Base-by-base conservation (phyloP, 2,797 vertebrate genomes). In the Nannoperca australis region DNA sequence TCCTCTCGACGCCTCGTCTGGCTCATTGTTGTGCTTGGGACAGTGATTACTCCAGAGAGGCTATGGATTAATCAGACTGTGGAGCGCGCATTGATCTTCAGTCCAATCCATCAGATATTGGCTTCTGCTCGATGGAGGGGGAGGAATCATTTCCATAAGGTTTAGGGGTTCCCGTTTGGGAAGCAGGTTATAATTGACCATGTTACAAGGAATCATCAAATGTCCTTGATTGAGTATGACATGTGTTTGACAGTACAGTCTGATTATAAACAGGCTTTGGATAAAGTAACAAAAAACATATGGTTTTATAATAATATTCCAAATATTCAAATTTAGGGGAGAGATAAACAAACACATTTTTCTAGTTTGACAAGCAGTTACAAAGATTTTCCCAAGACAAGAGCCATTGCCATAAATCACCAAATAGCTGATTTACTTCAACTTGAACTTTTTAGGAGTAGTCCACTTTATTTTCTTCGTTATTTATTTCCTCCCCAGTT, bases 91-190 rank as follows among this genome's bases (percentile, higher is more conserved):
- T 92, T 69, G 91, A 93, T 94, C 86, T 88, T 61, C 83, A 76
- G 73, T 84, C 82, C 82, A 74, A 88, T 91, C 85, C 81, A 88
- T 90, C 89, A 81, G 82, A 80, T 91, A 92, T 85, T 74, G 88
- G 85, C 82, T 71, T 56, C 64, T 61, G 71, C 76, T 89, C 49
- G 20, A 88, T 84, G 70, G 30, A 65, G 27, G 76, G 66, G 49
- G 73, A 70, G 80, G 56, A 85, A 90, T 92, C 83, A 65, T 89
- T 89, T 63, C 11, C 3, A 13, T 65, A 70, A 89, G 88, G 88
- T n/a, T 90, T 88, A 87, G 66, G 38, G 75, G 85, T 72, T 62
- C 51, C 59, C 36, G 12, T 86, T 86, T 88, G 50, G 80, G 82
- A 76, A 76, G 62, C 64, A 64, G 49, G 60, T 83, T 84, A 62